Evolutionary conservation across 1,140 invertebrate genomes (phyloP).

Genomic region (Drosophila sechellia): DNA sequence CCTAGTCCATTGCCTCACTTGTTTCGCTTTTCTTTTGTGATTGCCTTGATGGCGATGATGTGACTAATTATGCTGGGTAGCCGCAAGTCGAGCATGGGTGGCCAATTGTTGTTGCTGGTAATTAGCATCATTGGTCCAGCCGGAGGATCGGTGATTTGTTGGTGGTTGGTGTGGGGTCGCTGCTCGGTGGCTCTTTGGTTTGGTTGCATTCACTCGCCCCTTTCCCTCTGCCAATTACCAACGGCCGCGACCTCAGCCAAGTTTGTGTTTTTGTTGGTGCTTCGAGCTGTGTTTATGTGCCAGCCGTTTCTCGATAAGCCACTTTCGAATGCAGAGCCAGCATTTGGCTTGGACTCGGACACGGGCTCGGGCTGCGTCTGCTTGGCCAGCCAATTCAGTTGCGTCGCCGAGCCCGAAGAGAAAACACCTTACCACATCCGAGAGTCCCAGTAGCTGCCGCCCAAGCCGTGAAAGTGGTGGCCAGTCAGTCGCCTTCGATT

Average conservation of each 20-base stretch:
- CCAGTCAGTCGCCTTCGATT: constrained; percentile 39
- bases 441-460: constrained; percentile 16
- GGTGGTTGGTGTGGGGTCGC: constrained; percentile 10
- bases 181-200: neutral
- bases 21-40: constrained; percentile 60
- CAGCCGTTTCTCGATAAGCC: constrained; percentile 73
- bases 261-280: constrained; percentile 34
- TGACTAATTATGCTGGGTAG: constrained; percentile 57
- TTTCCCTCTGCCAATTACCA: constrained; percentile 60
- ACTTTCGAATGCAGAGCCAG: constrained; percentile 79
- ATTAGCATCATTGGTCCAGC: constrained; percentile 65
- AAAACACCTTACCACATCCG: constrained; percentile 67
- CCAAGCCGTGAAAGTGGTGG: constrained; percentile 69
- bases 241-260: constrained; percentile 55
- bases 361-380: constrained; percentile 37
- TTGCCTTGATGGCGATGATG: constrained; percentile 24
- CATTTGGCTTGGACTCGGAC: constrained; percentile 53
- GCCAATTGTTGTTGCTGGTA: constrained; percentile 60
- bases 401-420: constrained; percentile 77
- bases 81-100: constrained; percentile 62
- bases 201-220: constrained; percentile 35
- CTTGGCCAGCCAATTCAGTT: constrained; percentile 67
- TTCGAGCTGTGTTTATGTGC: constrained; percentile 30
- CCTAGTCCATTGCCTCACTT: constrained; percentile 46
- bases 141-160: constrained; percentile 2